These are phyloP conservation scores for Muricea muricata DNA, from an alignment of 92 coral and sea anemone species.

Conservation along the genomic window DNA sequence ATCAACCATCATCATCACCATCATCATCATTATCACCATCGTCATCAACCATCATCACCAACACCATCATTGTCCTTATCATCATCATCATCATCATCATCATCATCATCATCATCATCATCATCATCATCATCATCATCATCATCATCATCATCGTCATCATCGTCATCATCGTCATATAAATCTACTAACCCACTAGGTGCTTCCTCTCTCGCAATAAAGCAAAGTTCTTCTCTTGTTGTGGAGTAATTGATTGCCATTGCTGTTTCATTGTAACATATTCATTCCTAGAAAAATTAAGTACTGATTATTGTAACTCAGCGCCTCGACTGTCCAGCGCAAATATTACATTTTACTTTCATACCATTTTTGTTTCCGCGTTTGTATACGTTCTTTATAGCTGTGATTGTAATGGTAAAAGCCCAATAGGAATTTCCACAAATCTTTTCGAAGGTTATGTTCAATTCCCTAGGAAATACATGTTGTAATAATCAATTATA, in stretches of 20 bases:
- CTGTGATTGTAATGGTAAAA: slow-evolving; percentile 85
- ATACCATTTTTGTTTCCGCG: slow-evolving; percentile 43
- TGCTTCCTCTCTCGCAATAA: slow-evolving; percentile 87
- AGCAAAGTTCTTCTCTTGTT: slow-evolving; percentile 86
- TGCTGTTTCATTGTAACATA: slow-evolving; percentile 87
- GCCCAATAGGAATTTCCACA: slow-evolving; percentile 89
- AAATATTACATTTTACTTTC: not conserved
- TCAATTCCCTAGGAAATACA: slow-evolving; percentile 74
- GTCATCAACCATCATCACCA: no score
- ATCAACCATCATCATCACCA: no score
- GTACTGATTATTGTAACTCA: no score
- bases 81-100: no score
- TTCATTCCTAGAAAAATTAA: slow-evolving; percentile 82
- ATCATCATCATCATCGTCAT: no score
- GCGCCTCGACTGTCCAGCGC: not conserved
- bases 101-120: no score
- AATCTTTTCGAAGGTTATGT: slow-evolving; percentile 73
- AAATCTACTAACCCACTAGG: slow-evolving; percentile 76
- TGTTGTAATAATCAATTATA: no score
- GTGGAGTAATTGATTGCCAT: slow-evolving; percentile 91
- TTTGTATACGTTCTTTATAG: slow-evolving; percentile 71
- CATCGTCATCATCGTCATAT: no score
- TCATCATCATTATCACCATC: no score
- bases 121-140: no score
- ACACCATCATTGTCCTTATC: no score